Evolutionary conservation across 2,797 vertebrate genomes (phyloP), one percentile per base, ranked within the genome.

Genomic region (Odontamblyopus rebecca): DNA sequence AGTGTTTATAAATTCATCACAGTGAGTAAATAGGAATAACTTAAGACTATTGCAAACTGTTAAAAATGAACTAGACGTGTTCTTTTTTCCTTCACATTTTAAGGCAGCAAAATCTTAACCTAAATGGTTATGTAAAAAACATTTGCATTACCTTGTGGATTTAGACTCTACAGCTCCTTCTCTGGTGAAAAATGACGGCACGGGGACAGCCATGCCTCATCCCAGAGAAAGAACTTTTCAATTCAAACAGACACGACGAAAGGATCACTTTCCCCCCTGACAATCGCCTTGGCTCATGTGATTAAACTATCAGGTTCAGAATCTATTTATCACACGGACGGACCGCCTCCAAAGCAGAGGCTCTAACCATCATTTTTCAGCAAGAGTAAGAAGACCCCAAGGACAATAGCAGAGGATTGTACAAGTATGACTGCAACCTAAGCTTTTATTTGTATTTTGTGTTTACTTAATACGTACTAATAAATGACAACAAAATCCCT

Each of bases 291-390:
- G 5, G 69, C 73, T 85, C 82, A 71, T 79, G 67, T 63, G 61
- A 51, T 83, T 80, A 54, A 70, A 70, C 68, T 64, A 78, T 82
- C 73, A 77, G 59, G 62, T 73, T 85, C 63, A 79, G 78, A 83
- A 80, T 83, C 38, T 79, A 78, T 78, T 76, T 78, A 12, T 51
- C 69, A 68, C 83, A 74, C 7, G 59, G 61, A 27, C n/a, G 12
- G 44, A 48, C 3, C 44, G 30, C 54, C 59, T 79, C 81, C 70
- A 73, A 57, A 75, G 61, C 29, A 23, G 61, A 9, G 81, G 73
- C 76, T 48, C 76, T 41, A 44, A 77, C 76, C 71, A 77, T 27
- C 70, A 68, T 67, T 82, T 74, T 56, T 76, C 65, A 57, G 61
- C 62, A 72, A 19, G 71, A 85, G 71, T 71, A 72, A 80, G 5